A percentile compares a stretch with the other conserved stretches of the same genome.
These are phyloP conservation scores for Cynopterus brachyotis DNA, from an alignment of 2,113 vertebrate genomes.

Conservation along the genomic window DNA sequence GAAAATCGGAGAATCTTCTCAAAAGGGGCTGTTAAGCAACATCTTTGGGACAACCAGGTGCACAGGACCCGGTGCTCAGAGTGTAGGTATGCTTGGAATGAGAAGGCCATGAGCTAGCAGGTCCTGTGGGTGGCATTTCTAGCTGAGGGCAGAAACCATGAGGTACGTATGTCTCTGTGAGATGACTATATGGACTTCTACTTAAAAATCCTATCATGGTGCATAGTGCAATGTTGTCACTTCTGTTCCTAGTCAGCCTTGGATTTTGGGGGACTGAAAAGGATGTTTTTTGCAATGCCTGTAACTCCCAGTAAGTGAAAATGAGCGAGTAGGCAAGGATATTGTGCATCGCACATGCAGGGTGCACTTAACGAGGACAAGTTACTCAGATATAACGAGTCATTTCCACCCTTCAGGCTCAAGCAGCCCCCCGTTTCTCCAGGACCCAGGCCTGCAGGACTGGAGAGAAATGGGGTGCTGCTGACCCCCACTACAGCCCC, in stretches of 20 bases:
- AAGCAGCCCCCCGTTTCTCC: background rate
- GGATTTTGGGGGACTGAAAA: background rate
- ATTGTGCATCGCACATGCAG: fast-evolving
- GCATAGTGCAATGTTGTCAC: background rate
- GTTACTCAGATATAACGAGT: background rate
- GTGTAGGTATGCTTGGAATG: background rate
- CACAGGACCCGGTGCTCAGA: background rate
- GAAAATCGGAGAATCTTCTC: background rate
- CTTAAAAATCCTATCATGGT: background rate
- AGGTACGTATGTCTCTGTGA: background rate
- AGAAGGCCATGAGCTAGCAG: background rate
- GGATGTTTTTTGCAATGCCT: background rate
- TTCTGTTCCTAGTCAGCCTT: background rate
- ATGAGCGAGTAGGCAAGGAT: fast-evolving
- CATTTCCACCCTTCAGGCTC: background rate
- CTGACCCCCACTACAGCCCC: too few species aligned
- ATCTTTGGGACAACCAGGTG: background rate
- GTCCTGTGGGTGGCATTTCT: background rate
- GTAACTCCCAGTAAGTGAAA: background rate
- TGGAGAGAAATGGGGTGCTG: background rate
- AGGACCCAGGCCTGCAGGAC: background rate
- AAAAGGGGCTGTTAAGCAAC: background rate
- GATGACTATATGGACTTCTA: background rate
- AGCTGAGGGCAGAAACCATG: background rate
- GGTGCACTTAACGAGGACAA: fast-evolving